phyloP scores from a whole-genome alignment of 2,797 vertebrate species.

The Astyanax mexicanus region DNA sequence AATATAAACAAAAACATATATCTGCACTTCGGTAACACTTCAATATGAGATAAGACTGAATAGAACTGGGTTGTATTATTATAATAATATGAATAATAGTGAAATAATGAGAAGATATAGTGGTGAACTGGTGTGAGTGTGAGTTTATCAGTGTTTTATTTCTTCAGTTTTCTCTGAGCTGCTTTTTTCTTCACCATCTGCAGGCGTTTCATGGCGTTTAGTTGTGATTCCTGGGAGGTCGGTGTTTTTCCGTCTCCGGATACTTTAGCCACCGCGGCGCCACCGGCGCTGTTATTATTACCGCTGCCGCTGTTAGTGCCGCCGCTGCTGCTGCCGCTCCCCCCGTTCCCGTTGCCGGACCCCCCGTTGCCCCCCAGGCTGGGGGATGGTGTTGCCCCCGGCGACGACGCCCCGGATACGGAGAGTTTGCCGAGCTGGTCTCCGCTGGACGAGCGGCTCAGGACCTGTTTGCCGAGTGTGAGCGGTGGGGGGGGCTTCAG shows the following conservation, averaged over 20 bases:
- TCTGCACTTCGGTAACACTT: no score
- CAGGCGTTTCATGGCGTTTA: constrained; percentile 95
- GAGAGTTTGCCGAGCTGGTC: constrained; percentile 89
- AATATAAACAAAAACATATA: no score
- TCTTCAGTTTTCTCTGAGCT: constrained; percentile 97
- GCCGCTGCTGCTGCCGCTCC: constrained; percentile 55
- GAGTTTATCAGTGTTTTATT: constrained; percentile 73
- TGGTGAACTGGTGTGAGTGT: no score
- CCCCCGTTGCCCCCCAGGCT: constrained; percentile 69
- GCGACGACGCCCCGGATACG: constrained; percentile 71
- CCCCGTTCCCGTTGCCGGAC: constrained; percentile 67
- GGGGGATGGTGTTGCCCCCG: constrained; percentile 66
- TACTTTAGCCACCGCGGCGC: constrained; percentile 80
- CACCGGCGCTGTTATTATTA: constrained; percentile 66
- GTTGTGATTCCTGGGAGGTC: constrained; percentile 94
- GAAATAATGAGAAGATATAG: no score
- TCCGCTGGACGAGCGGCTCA: constrained; percentile 89
- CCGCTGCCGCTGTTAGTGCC: background rate
- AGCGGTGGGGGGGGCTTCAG: constrained; percentile 90
- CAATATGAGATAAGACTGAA: no score
- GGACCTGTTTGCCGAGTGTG: constrained; percentile 89
- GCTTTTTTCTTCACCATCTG: constrained; percentile 99
- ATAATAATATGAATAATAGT: no score
- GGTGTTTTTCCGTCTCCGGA: constrained; percentile 84
- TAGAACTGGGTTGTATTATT: no score